Evolutionary conservation across 2,797 vertebrate genomes (phyloP).

Genomic region (Pristis pectinata): DNA sequence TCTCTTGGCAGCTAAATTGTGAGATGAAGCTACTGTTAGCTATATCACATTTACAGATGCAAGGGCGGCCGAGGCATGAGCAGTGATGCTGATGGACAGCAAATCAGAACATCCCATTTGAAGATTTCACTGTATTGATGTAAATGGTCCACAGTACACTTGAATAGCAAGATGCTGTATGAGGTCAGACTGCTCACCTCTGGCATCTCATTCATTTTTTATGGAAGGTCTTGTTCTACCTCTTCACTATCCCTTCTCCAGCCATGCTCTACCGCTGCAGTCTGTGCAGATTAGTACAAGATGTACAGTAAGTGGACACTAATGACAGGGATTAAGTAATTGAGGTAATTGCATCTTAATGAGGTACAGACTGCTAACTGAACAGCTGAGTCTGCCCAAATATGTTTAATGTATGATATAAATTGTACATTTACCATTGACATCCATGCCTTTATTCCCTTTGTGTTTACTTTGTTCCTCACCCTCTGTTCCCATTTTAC

Average conservation of each 20-base stretch:
- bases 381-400: neutral
- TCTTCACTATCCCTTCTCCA: neutral
- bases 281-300: neutral
- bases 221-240: neutral
- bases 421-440: neutral
- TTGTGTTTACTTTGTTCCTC: no score
- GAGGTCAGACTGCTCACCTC: neutral
- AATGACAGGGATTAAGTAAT: neutral
- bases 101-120: neutral
- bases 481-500: neutral
- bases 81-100: neutral
- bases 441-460: neutral
- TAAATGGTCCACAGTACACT: neutral
- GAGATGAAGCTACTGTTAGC: neutral
- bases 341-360: neutral
- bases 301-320: neutral
- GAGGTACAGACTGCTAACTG: neutral
- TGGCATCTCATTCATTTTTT: neutral
- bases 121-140: neutral
- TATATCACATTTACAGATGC: neutral
- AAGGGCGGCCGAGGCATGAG: neutral
- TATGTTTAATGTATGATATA: neutral
- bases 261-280: neutral
- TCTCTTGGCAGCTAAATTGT: neutral
- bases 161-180: neutral